Conservation (phyloP, 1,140 invertebrate species). For the Oedothorax gibbosus region DNA sequence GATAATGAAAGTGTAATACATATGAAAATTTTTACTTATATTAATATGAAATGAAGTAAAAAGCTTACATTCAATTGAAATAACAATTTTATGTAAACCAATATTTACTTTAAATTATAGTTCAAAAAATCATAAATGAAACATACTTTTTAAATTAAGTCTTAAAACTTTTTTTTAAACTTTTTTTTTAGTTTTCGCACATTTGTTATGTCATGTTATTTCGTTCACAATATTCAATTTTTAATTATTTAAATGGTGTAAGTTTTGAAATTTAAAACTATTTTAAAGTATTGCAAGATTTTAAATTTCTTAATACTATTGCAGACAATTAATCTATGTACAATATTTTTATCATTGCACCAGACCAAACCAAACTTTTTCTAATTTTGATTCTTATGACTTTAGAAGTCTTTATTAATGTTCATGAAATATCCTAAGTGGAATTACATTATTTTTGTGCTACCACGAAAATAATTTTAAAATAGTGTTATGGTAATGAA, state of each 20-base stretch:
- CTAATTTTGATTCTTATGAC: not conserved
- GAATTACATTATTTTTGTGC: conserved; percentile 37
- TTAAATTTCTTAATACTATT: not conserved
- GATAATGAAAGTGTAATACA: conserved; percentile 34
- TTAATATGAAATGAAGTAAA: conserved; percentile 36
- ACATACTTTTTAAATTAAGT: not conserved
- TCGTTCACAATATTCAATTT: conserved; percentile 13
- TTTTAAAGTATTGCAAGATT: not conserved
- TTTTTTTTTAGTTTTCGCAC: conserved; percentile 37
- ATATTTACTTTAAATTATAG: conserved; percentile 11
- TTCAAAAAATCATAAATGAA: conserved; percentile 34
- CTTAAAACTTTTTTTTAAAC: conserved; percentile 8
- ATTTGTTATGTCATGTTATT: conserved; percentile 53
- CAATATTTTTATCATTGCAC: conserved; percentile 26
- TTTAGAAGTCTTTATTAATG: conserved; percentile 15
- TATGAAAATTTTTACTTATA: conserved; percentile 15
- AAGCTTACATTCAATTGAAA: conserved; percentile 37
- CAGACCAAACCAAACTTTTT: not conserved
- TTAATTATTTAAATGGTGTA: not conserved
- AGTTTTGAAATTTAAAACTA: not conserved
- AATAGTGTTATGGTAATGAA: conserved; percentile 8
- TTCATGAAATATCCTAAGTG: conserved; percentile 39
- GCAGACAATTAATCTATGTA: conserved; percentile 12
- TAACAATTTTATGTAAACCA: conserved; percentile 38
- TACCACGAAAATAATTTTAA: not conserved